phyloP scores from a whole-genome alignment of 2,888 invertebrate genomes.

The Coleophora flavipennella region DNA sequence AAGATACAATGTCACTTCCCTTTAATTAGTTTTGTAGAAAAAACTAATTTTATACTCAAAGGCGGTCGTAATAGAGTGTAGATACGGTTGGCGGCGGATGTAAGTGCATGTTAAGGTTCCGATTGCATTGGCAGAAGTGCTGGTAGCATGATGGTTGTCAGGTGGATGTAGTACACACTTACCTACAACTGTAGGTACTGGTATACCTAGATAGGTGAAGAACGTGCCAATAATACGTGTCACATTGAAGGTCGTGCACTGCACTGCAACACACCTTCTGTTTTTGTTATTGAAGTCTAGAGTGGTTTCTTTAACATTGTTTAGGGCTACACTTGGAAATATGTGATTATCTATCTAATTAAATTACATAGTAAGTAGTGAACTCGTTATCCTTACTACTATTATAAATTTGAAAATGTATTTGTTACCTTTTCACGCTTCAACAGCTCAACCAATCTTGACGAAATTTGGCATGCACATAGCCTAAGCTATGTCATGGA shows the following conservation, averaged over 20 bases:
- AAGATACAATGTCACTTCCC: slow-evolving; percentile 38
- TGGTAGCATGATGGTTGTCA: slow-evolving; percentile 30
- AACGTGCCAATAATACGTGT: not conserved
- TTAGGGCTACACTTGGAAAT: no score
- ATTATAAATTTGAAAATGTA: no score
- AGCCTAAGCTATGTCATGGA: no score
- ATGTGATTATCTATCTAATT: no score
- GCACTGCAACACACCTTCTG: not conserved
- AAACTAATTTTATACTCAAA: slow-evolving; percentile 20
- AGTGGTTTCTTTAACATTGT: no score
- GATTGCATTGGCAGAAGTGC: slow-evolving; percentile 51
- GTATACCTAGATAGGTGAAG: not conserved
- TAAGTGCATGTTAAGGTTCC: slow-evolving; percentile 33
- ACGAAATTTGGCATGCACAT: no score
- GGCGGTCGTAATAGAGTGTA: slow-evolving; percentile 22
- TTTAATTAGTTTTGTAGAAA: slow-evolving; percentile 16
- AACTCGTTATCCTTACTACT: no score
- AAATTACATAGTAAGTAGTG: no score
- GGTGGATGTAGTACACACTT: slow-evolving; percentile 1
- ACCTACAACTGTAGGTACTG: no score
- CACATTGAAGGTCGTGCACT: slow-evolving; percentile 11
- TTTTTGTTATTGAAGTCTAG: no score
- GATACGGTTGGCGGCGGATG: slow-evolving; percentile 12
- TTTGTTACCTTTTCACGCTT: no score
- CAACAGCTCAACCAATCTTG: no score